Base-by-base conservation (phyloP, 2,113 vertebrate genomes). In the Rafetus swinhoei region DNA sequence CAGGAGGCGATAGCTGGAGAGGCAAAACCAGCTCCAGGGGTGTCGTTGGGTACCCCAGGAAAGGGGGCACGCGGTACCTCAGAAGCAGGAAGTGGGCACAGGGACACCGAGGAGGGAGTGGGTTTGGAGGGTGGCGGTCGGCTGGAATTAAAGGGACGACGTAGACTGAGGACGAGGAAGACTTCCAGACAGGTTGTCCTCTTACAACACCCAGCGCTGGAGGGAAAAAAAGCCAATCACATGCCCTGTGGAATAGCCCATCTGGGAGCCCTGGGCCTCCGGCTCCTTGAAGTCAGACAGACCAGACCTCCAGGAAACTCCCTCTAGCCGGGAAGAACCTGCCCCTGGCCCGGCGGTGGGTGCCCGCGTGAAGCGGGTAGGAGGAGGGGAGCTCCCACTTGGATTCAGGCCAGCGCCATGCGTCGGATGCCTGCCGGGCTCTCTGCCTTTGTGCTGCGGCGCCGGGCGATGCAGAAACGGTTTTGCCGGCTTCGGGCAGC, bases 231-330 rank as follows among this genome's bases (percentile, higher is more conserved):
- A 6, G 27, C 29, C 27, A 16, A 32, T 59, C 57, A 8, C 15
- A 9, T 6, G 18, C 15, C 8, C 62, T 69, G 16, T 69, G 62
- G 62, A 69, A 69, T 69, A 69, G 32, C 18, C 16, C 32, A 2
- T 9, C 62, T 69, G 62, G 62, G 62, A 32, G 35, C 35, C 72
- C 21, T 7, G 11, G 45, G 10, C 24, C 21, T 39, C 0, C 5
- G 87, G 65, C 15, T 93, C 19, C 94, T 96, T 89, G 94, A 86
- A 95, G 94, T 65, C 1, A 0, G 76, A 89, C 90, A 90, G 93
- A 90, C 79, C 65, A 90, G 54, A 90, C 79, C 55, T 95, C 74
- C 90, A 85, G 83, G 92, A 92, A 95, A 93, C 39, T 9, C 1
- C 74, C 62, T n/a, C 35, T 0, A 0, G 2, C 9, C 9, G 69